Conservation (phyloP, 2,888 invertebrate genomes). For the Yponomeuta sedellus region DNA sequence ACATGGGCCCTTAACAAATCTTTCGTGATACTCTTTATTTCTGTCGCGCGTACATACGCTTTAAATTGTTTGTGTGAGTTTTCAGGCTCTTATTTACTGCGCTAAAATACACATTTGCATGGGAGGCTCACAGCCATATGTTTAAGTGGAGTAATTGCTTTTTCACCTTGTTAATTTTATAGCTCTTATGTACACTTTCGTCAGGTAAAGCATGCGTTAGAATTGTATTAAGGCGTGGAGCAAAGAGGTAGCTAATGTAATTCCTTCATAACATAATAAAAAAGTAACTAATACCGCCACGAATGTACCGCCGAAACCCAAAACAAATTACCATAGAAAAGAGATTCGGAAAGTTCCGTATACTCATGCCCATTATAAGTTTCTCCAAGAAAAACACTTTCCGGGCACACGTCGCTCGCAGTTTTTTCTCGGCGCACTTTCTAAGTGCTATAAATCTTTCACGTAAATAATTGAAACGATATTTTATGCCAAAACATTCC, state of each 20-base stretch:
- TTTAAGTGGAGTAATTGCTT: conserved; percentile 6
- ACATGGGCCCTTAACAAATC: conserved; percentile 42
- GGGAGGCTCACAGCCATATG: not conserved
- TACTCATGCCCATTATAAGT: conserved; percentile 75
- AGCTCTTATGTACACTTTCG: not conserved
- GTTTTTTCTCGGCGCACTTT: conserved; percentile 75
- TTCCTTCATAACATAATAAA: conserved; percentile 7
- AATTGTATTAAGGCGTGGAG: not conserved
- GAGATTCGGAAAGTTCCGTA: conserved; percentile 70
- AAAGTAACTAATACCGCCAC: conserved; percentile 34
- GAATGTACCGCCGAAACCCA: conserved; percentile 46
- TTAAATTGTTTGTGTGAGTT: conserved; percentile 56
- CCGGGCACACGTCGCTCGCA: conserved; percentile 72
- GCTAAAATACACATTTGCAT: conserved; percentile 13
- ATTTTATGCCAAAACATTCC: conserved; percentile 78
- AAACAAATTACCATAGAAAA: conserved; percentile 77
- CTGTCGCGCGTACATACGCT: conserved; percentile 46
- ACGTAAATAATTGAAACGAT: conserved; percentile 78
- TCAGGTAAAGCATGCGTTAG: not conserved
- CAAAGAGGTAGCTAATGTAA: not conserved
- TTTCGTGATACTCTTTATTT: conserved; percentile 45
- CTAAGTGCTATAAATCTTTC: conserved; percentile 75
- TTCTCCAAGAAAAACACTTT: conserved; percentile 74
- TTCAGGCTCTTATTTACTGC: conserved; percentile 14
- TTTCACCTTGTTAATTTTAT: conserved; percentile 2